Evolutionary conservation across 2,888 invertebrate genomes (phyloP).

Genomic region (Antheraea assamensis): DNA sequence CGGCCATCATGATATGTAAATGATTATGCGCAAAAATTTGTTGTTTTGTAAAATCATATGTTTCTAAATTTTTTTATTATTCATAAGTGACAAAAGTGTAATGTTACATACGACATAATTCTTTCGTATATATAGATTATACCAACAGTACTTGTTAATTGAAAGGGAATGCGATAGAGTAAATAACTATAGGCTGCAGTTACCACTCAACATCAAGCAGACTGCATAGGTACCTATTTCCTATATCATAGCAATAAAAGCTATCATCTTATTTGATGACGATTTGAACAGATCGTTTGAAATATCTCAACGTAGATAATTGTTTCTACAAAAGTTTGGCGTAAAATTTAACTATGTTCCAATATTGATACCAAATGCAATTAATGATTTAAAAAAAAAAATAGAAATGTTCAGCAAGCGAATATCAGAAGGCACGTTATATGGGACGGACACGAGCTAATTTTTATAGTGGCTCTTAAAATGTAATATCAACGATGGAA

Average conservation of each 20-base stretch:
- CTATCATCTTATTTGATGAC: too few relatives aligned
- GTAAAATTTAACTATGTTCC: background rate
- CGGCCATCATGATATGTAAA: background rate
- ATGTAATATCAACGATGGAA: conserved; percentile 40
- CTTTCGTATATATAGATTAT: too few relatives aligned
- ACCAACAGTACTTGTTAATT: too few relatives aligned
- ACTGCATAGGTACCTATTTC: too few relatives aligned
- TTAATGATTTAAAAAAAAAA: background rate
- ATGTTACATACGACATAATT: too few relatives aligned
- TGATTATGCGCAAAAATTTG: background rate
- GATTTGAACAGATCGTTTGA: background rate
- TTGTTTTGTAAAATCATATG: background rate
- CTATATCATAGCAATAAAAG: too few relatives aligned
- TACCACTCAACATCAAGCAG: too few relatives aligned
- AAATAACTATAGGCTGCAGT: too few relatives aligned
- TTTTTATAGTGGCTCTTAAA: conserved; percentile 27
- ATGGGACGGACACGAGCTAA: conserved; percentile 6
- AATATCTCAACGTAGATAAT: background rate
- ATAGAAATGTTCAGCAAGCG: background rate
- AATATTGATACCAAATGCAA: background rate
- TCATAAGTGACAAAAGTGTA: too few relatives aligned
- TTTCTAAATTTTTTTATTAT: background rate
- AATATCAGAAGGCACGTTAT: background rate
- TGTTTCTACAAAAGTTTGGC: background rate
- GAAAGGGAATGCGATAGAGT: too few relatives aligned